phyloP scores from a whole-genome alignment of 2,888 invertebrate genomes.

The Euplagia quadripunctaria region DNA sequence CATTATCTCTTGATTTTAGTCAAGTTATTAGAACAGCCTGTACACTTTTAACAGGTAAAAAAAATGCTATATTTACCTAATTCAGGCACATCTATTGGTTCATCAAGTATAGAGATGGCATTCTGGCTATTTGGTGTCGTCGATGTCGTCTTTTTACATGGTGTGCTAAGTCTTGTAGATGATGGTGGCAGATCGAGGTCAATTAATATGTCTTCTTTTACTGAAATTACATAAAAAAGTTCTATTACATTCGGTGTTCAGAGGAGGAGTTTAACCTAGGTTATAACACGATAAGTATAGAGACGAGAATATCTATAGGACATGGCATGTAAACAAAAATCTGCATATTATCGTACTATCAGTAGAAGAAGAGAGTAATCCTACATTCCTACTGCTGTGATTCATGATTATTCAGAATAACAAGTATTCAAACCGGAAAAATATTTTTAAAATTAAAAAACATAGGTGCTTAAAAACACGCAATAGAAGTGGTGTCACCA shows the following conservation, averaged over 20 bases:
- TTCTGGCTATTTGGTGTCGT: constrained; percentile 51
- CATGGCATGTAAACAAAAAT: not conserved
- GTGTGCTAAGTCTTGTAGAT: constrained; percentile 63
- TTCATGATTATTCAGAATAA: too few relatives aligned
- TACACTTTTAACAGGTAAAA: too few relatives aligned
- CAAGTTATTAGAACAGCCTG: too few relatives aligned
- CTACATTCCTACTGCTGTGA: not conserved
- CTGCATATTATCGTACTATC: not conserved
- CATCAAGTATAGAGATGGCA: constrained; percentile 89
- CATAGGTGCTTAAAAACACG: too few relatives aligned
- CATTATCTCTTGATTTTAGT: too few relatives aligned
- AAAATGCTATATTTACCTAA: constrained; percentile 67
- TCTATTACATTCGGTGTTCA: constrained; percentile 5
- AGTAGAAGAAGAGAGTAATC: not conserved
- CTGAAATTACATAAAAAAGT: constrained; percentile 57
- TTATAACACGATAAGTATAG: not conserved
- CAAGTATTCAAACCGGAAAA: too few relatives aligned
- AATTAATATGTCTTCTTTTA: constrained; percentile 91
- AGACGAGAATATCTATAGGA: not conserved
- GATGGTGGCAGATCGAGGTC: constrained; percentile 90
- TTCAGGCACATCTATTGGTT: constrained; percentile 91
- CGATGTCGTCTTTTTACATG: constrained; percentile 52
- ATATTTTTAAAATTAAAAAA: too few relatives aligned
- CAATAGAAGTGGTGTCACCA: constrained; percentile 14
- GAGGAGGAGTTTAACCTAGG: too few relatives aligned